A percentile compares a stretch with the other conserved stretches of the same genome.
Evolutionary conservation across 53 echinoderm and acorn worm genomes (phyloP).

Genomic region (Astropecten irregularis): DNA sequence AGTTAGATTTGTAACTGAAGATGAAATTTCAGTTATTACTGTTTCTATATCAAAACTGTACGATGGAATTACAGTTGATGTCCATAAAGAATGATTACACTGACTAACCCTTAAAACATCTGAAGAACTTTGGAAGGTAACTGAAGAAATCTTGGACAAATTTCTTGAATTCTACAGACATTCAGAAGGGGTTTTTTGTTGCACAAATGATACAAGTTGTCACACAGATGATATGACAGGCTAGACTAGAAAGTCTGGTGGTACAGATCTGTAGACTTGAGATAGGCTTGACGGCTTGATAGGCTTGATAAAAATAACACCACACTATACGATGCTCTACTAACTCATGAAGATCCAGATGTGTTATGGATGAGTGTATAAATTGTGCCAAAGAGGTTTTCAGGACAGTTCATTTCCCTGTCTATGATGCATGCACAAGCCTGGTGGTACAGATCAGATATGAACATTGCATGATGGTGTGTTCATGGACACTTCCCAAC

Average conservation of each 20-base stretch:
- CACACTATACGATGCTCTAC: too few relatives aligned
- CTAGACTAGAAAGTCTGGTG: constrained; percentile 24
- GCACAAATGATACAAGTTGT: neutral
- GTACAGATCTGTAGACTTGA: too few relatives aligned
- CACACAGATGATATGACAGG: neutral
- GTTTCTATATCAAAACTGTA: neutral
- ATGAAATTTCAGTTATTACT: neutral
- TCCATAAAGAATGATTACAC: too few relatives aligned
- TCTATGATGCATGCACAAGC: too few relatives aligned
- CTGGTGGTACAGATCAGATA: neutral
- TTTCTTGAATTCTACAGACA: neutral
- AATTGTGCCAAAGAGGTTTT: too few relatives aligned
- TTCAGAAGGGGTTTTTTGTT: neutral
- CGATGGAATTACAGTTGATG: neutral
- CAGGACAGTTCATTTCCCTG: too few relatives aligned
- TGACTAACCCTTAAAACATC: too few relatives aligned
- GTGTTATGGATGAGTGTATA: too few relatives aligned
- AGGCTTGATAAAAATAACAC: too few relatives aligned
- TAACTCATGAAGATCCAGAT: too few relatives aligned
- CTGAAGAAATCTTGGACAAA: neutral
- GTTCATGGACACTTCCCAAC: neutral
- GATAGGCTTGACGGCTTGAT: too few relatives aligned
- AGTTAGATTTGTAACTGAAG: neutral
- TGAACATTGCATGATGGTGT: neutral
- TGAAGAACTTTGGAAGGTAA: neutral